Base-by-base conservation (phyloP, 2,888 invertebrate genomes). In the Asteroscopus sphinx region DNA sequence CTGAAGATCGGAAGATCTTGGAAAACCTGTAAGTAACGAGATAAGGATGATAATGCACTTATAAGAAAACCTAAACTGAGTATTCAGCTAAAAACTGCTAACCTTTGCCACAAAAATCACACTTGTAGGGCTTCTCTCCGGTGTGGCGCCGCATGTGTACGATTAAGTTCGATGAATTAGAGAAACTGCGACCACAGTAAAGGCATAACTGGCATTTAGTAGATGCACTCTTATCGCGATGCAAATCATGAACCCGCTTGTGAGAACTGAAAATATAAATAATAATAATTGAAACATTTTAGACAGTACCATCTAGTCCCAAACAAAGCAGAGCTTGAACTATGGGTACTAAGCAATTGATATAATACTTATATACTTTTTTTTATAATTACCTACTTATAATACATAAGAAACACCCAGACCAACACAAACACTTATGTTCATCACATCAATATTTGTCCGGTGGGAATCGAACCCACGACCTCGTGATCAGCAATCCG, bases 61-160 rank as follows among this genome's bases (percentile, higher is more conserved):
- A 21, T n/a, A n/a, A n/a, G n/a, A n/a, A n/a, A 44, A 26, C 32
- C 30, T 15, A n/a, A 33, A 56, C 15, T 36, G 3, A 25, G 4
- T 49, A 48, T 42, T 51, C 7, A 42, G 25, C 25, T 45, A 25
- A 41, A 30, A 7, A 57, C 58, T 32, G 59, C 58, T 32, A 61
- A 94, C 94, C 94, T 93, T 95, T 96, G 2, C 90, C 95, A 63
- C 96, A 96, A 49, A 95, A 95, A 68, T 96, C 95, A 67, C 96
- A 96, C 73, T 95, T 95, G 68, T 95, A 96, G 0, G 96, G 96
- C 67, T 95, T 96, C 72, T 96, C 95, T 6, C 96, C 96, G 0
- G 96, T 96, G 68, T 96, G 96, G 0, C 96, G 91, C 0, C 96
- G 93, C 95, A 96, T 96, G 71, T 96, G 96, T 2, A 96, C 95